Base-by-base conservation (phyloP, 1,140 invertebrate genomes). In the Vanessa tameamea region DNA sequence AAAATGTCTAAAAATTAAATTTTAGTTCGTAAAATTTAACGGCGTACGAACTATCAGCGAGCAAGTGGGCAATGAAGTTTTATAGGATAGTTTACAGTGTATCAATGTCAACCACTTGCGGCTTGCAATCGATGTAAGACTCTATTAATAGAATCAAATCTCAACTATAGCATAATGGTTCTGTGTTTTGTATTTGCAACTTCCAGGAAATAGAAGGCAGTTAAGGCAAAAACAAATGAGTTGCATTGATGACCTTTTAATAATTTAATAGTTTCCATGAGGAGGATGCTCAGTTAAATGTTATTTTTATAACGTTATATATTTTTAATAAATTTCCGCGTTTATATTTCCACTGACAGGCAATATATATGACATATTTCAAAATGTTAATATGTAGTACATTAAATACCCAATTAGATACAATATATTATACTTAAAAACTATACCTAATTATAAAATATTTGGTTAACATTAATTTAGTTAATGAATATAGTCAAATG, bases 81-180 rank as follows among this genome's bases (percentile, higher is more conserved):
- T 59, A 59, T 59, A 13, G 55, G 20, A 26, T 59, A 26, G 23
- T 59, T 59, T 14, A 26, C 23, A 66, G 64, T 53, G 67, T 73
- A 73, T 73, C 64, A 72, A 65, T 47, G 63, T 61, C 67, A 73
- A 67, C 71, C 71, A 47, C 71, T 43, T 31, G 55, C 16, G 37
- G 64, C 50, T 43, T 55, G 64, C 13, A 47, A 47, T 47, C 61
- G 26, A 53, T 61, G 57, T 59, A 57, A 26, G 14, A 43, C 53
- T 43, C 37, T 73, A 66, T 73, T 61, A 67, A 23, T 73, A 67
- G 64, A 73, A 43, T 31, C n/a, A 73, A 73, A 73, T 67, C 71
- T 67, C 47, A 26, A 6, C 26, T 31, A 31, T 31, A 51, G 13
- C 50, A 47, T 53, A 64, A 47, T 51, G 47, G 48, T 37, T 47